These are phyloP conservation scores for Amphiprion ocellaris DNA, from an alignment of 2,113 vertebrate species.

Conservation along the genomic window DNA sequence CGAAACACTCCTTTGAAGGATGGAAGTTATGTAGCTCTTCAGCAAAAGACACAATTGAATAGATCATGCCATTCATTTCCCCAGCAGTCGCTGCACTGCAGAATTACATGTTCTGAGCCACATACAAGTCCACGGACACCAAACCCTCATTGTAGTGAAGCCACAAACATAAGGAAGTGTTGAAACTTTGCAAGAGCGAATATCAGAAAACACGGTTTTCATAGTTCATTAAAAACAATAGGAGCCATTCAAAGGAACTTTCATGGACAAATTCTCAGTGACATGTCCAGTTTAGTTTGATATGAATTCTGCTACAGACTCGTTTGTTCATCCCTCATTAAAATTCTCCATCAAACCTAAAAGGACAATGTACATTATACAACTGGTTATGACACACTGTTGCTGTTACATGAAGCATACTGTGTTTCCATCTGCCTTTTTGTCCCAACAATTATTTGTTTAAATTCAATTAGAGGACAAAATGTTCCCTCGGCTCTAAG, in stretches of 20 bases:
- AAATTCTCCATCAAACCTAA: conserved; percentile 3
- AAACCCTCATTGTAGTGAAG: conserved; percentile 25
- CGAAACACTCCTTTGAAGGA: conserved; percentile 55
- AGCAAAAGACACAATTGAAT: conserved; percentile 8
- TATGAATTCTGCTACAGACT: too few species aligned
- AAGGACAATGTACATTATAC: background rate
- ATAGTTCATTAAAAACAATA: background rate
- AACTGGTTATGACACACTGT: background rate
- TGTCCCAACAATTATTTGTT: background rate
- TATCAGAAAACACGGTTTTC: conserved; percentile 10
- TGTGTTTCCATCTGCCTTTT: background rate
- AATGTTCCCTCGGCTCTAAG: conserved; percentile 2
- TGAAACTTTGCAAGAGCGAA: conserved; percentile 15
- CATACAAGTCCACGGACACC: conserved; percentile 32
- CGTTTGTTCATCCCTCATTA: background rate
- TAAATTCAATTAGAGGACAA: background rate
- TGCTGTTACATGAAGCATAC: background rate
- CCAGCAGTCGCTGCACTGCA: background rate
- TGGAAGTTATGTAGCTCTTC: conserved; percentile 34
- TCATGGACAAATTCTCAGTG: background rate
- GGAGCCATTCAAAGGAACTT: background rate
- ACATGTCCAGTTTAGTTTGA: background rate
- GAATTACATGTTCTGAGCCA: conserved; percentile 36
- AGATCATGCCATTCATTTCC: conserved; percentile 6
- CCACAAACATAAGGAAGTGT: conserved; percentile 18